Percentiles rank a stretch among this genome's conserved stretches.
These are phyloP conservation scores for Stenodema calcarata DNA, from an alignment of 2,888 invertebrate species.

Conservation along the genomic window DNA sequence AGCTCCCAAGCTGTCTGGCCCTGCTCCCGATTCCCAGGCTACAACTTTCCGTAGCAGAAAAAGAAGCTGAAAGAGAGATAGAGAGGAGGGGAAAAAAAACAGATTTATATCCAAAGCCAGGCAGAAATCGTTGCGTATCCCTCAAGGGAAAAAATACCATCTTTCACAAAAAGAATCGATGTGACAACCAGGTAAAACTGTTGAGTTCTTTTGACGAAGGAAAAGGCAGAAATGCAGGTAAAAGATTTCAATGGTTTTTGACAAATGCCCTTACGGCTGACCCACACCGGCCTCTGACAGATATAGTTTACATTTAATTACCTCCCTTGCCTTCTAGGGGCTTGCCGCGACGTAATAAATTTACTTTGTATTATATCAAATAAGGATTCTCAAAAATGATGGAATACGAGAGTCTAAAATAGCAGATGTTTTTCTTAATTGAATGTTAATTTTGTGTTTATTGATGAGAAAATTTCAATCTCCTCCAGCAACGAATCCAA, in stretches of 20 bases:
- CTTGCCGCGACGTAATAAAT: not conserved
- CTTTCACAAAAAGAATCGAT: not conserved
- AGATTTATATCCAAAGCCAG: not conserved
- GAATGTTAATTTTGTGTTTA: not conserved
- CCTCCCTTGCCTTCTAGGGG: not conserved
- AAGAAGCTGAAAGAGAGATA: not conserved
- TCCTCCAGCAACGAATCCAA: no score
- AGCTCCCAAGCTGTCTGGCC: conserved; percentile 19
- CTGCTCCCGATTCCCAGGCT: conserved; percentile 20
- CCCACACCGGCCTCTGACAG: not conserved
- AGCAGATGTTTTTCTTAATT: not conserved
- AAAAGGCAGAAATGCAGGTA: not conserved
- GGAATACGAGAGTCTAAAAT: not conserved
- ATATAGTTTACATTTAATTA: conserved; percentile 24
- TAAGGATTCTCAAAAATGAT: not conserved
- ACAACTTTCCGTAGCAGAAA: not conserved
- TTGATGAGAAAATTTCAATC: not conserved
- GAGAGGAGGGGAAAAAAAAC: not conserved
- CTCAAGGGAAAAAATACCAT: not conserved
- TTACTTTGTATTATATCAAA: not conserved
- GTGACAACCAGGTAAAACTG: conserved; percentile 9
- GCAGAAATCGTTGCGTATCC: not conserved
- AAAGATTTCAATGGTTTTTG: conserved; percentile 9
- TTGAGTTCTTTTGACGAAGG: not conserved
- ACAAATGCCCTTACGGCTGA: not conserved